A percentile compares a stretch with the other conserved stretches of the same genome.
These are phyloP conservation scores for Esox lucius DNA, from an alignment of 2,797 vertebrate genomes.

Conservation along the genomic window DNA sequence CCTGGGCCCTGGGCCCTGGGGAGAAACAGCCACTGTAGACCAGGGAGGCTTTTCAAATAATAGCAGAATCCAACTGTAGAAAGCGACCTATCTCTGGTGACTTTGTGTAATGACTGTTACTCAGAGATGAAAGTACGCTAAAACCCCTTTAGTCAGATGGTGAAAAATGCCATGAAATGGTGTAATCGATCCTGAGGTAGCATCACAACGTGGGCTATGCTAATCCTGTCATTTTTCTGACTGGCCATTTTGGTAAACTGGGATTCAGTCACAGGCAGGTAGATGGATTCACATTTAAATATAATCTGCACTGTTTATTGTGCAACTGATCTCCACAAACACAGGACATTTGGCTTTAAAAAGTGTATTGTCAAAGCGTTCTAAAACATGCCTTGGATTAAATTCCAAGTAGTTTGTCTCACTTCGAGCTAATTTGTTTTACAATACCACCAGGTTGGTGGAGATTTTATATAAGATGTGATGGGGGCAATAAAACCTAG, in stretches of 20 bases:
- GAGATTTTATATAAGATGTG: too few relatives aligned
- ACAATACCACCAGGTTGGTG: too few relatives aligned
- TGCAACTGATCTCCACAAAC: not conserved
- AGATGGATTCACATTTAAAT: not conserved
- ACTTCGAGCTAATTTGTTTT: too few relatives aligned
- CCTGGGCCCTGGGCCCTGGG: not conserved
- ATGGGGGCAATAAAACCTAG: too few relatives aligned
- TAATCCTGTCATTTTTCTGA: not conserved
- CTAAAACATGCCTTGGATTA: too few relatives aligned
- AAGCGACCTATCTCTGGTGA: not conserved
- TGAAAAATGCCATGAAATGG: not conserved
- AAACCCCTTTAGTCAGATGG: not conserved
- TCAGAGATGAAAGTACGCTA: not conserved
- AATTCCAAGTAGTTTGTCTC: too few relatives aligned
- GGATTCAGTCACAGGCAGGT: not conserved
- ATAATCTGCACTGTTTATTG: not conserved
- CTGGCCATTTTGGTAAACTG: not conserved
- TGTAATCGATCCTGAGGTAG: not conserved
- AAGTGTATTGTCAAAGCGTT: not conserved
- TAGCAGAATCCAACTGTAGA: not conserved
- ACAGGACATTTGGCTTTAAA: not conserved
- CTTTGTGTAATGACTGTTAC: not conserved
- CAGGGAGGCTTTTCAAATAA: not conserved
- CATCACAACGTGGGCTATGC: not conserved
- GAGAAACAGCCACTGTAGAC: conserved; percentile 11